A percentile compares a stretch with the other conserved stretches of the same genome.
phyloP scores from a whole-genome alignment of 2,113 vertebrate species.

The Protobothrops flavoviridis region DNA sequence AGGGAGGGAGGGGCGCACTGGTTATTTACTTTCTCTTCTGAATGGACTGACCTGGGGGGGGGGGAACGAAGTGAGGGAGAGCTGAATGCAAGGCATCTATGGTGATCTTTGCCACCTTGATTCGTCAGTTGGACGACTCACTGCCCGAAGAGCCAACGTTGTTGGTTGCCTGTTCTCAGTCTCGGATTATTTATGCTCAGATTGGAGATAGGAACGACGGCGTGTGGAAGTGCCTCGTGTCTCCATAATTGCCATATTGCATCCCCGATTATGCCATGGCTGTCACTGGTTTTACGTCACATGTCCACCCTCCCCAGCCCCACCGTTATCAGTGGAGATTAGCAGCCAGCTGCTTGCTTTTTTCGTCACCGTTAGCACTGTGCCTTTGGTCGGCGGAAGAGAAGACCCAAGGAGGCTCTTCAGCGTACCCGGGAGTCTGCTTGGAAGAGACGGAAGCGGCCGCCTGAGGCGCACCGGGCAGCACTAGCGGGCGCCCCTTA shows the following conservation, averaged over 20 bases:
- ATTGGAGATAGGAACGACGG: background rate
- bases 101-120: background rate
- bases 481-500: conserved; percentile 8
- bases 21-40: background rate
- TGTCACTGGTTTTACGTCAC: background rate
- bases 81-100: background rate
- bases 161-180: background rate
- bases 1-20: background rate
- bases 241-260: background rate
- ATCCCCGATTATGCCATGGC: background rate
- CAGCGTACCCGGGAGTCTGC: background rate
- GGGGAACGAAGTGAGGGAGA: background rate
- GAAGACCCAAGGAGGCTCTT: background rate
- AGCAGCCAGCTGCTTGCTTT: background rate
- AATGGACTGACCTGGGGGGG: background rate
- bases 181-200: background rate
- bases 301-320: background rate
- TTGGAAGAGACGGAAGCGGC: background rate
- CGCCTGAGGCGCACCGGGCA: background rate
- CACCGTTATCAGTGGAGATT: background rate
- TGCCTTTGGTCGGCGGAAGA: background rate
- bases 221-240: background rate
- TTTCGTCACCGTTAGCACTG: background rate
- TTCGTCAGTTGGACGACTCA: background rate
- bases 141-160: background rate